phyloP scores from a whole-genome alignment of 2,797 vertebrate genomes.

The Muscicapa striata region DNA sequence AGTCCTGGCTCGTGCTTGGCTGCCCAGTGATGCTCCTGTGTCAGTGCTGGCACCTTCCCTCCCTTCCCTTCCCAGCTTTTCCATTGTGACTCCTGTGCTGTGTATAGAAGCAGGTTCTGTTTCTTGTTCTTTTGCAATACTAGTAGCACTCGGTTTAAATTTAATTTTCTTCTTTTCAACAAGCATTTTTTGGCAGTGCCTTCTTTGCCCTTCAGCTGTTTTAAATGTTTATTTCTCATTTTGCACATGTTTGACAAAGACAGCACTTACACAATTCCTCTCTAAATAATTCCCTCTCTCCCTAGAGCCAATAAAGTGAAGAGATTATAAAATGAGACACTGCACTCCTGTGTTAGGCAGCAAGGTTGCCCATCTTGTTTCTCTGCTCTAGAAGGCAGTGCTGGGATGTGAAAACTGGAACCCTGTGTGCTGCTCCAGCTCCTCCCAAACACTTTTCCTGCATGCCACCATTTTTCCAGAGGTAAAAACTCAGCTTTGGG shows the following conservation, averaged over 20 bases:
- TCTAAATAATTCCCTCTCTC: slow-evolving; percentile 40
- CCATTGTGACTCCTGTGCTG: background rate
- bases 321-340: slow-evolving; percentile 42
- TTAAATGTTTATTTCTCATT: slow-evolving; percentile 68
- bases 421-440: accelerated
- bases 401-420: background rate
- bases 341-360: background rate
- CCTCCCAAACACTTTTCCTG: background rate
- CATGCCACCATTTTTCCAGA: accelerated
- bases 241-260: slow-evolving; percentile 68
- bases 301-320: slow-evolving; percentile 42
- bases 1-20: background rate
- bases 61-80: accelerated
- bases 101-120: slow-evolving; percentile 6
- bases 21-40: background rate
- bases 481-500: background rate
- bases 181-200: slow-evolving; percentile 47
- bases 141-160: slow-evolving; percentile 54
- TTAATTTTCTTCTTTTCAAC: slow-evolving; percentile 59
- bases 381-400: background rate
- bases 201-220: slow-evolving; percentile 66
- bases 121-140: slow-evolving; percentile 58
- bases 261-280: slow-evolving; percentile 59
- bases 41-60: background rate
- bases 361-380: background rate